A percentile compares a stretch with the other conserved stretches of the same genome.
Conservation (phyloP, 2,113 vertebrate species). For the Ctenomys sociabilis region DNA sequence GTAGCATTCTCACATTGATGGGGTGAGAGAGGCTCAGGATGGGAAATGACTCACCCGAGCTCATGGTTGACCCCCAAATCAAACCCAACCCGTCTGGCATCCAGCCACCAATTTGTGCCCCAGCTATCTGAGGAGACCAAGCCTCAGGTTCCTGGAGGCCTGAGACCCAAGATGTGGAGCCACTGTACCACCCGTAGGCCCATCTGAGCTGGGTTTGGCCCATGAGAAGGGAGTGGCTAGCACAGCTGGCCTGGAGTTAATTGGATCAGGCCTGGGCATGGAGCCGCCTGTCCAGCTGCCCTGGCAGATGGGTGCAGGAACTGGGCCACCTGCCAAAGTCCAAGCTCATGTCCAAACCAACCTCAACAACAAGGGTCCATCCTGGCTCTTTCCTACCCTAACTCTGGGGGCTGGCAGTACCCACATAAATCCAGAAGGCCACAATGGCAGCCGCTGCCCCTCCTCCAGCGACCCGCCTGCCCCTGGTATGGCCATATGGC, state of each 20-base stretch:
- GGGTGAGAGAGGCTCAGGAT: slow-evolving; percentile 6
- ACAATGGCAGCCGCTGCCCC: not conserved
- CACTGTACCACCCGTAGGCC: not conserved
- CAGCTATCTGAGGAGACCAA: not conserved
- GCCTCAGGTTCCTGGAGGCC: not conserved
- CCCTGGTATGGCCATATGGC: slow-evolving; percentile 29
- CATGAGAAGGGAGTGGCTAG: not conserved
- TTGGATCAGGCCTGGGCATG: slow-evolving; percentile 45
- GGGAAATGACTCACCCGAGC: not conserved
- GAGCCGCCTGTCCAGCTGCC: slow-evolving; percentile 48
- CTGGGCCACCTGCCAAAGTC: slow-evolving; percentile 64
- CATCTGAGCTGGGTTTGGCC: not conserved
- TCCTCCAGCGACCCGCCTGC: not conserved
- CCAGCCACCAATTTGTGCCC: not conserved
- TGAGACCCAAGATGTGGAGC: not conserved
- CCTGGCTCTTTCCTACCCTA: not conserved
- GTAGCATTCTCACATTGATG: not conserved
- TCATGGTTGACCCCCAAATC: not conserved
- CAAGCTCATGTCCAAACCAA: slow-evolving; percentile 50
- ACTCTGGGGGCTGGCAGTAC: slow-evolving; percentile 10
- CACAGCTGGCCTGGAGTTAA: slow-evolving; percentile 59
- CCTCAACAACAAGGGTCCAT: slow-evolving; percentile 43
- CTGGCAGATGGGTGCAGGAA: slow-evolving; percentile 66
- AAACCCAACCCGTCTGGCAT: not conserved
- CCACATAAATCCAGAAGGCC: slow-evolving; percentile 42